Evolutionary conservation across 2,888 invertebrate species (phyloP).

Genomic region (Diploptera punctata): DNA sequence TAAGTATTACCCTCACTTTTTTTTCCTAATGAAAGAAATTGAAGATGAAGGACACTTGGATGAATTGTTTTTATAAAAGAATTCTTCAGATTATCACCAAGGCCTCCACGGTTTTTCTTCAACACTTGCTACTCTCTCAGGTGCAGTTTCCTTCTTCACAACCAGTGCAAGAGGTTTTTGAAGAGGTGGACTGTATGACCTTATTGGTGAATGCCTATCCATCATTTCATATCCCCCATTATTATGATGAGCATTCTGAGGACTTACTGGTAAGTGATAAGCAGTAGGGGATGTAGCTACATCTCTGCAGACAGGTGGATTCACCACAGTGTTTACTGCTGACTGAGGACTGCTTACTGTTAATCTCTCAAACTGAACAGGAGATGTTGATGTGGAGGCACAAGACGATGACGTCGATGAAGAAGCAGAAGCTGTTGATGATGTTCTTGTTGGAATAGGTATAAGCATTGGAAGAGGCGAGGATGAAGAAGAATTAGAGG

Average conservation of each 20-base stretch:
- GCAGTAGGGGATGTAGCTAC: slow-evolving; percentile 56
- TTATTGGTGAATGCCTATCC: slow-evolving; percentile 21
- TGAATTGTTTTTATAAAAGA: too few species aligned
- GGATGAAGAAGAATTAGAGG: slow-evolving; percentile 40
- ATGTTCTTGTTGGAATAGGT: slow-evolving; percentile 76
- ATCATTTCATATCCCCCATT: slow-evolving; percentile 40
- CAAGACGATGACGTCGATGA: slow-evolving; percentile 50
- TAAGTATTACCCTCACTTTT: too few species aligned
- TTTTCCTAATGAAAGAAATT: too few species aligned
- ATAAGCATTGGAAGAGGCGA: slow-evolving; percentile 69
- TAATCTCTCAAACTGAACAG: slow-evolving; percentile 60
- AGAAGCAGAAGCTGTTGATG: slow-evolving; percentile 72
- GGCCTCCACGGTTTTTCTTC: slow-evolving; percentile 85
- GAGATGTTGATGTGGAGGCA: slow-evolving; percentile 52
- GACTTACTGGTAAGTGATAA: slow-evolving; percentile 37
- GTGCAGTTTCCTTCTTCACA: slow-evolving; percentile 63
- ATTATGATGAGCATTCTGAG: background rate
- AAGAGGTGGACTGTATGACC: slow-evolving; percentile 56
- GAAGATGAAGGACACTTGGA: too few species aligned
- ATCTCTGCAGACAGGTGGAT: slow-evolving; percentile 50
- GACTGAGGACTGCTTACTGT: slow-evolving; percentile 57
- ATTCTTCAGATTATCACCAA: slow-evolving; percentile 60
- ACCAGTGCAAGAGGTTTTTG: slow-evolving; percentile 75
- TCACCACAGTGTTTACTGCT: slow-evolving; percentile 47
- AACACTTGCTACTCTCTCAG: slow-evolving; percentile 53